Evolutionary conservation across 2,113 vertebrate genomes (phyloP).

Genomic region (Entosphenus tridentatus): DNA sequence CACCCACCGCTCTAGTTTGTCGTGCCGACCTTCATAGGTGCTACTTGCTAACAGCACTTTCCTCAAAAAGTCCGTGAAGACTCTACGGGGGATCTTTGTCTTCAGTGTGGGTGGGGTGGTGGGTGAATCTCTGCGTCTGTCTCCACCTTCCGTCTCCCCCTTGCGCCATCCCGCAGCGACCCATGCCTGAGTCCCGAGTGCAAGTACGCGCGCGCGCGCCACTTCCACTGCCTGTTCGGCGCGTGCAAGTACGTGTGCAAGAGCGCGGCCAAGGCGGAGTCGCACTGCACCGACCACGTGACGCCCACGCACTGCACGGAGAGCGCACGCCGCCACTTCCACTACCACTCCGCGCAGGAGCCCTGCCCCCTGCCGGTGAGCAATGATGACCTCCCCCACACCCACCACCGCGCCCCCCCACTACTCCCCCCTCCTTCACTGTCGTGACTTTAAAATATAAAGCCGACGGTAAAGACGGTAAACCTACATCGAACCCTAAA

Average conservation of each 20-base stretch:
- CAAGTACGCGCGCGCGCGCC: conserved; percentile 97
- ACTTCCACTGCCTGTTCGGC: conserved; percentile 98
- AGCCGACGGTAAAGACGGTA: too few species aligned
- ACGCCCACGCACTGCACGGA: conserved; percentile 90
- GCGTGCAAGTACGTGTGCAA: conserved; percentile 99
- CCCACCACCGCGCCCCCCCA: too few species aligned
- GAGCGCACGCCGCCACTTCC: conserved; percentile 91
- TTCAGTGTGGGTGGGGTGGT: too few species aligned
- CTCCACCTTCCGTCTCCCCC: too few species aligned
- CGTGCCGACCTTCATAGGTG: too few species aligned
- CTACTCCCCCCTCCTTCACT: too few species aligned
- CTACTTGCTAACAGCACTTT: too few species aligned
- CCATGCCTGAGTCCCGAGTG: conserved; percentile 91
- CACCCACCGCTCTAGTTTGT: too few species aligned
- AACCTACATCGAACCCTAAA: background rate
- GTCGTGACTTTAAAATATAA: too few species aligned
- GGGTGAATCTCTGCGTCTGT: too few species aligned
- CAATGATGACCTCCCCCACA: background rate
- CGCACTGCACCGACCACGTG: conserved; percentile 98
- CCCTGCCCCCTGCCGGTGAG: conserved; percentile 95
- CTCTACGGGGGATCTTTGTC: too few species aligned
- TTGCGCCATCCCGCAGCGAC: conserved; percentile 27
- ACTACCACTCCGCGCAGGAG: conserved; percentile 92
- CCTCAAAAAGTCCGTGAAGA: too few species aligned
- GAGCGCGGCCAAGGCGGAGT: conserved; percentile 91